Evolutionary conservation across 2,797 vertebrate genomes (phyloP), one percentile per base, ranked within the genome.

Genomic region (Tauraco hartlaubi): DNA sequence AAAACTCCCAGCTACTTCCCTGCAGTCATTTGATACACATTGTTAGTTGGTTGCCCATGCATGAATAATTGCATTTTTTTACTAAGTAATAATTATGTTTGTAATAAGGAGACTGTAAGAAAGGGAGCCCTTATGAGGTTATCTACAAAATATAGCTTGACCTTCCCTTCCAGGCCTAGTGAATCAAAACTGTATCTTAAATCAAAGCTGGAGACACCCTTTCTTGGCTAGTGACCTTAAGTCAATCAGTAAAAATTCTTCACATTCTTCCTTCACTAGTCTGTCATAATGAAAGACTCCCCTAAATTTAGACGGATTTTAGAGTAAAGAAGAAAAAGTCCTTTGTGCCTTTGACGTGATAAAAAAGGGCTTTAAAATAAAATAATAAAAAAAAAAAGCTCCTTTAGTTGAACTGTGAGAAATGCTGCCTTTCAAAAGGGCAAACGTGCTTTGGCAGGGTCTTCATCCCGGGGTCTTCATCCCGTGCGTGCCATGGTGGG

Each of bases 181-280:
- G 79, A 49, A 86, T 94, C 91, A 79, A 94, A 92, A 95, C 54
- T 74, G 2, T 66, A 52, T 83, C 80, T 88, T 77, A 77, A 52
- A 82, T 81, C 1, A 6, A 72, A 78, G 71, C 79, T 61, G 49
- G 67, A 94, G 92, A 58, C 66, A 54, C 49, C 33, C 81, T 73
- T 94, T 83, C 86, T 94, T 74, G 49, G 55, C 52, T 59, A 44
- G 59, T 94, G 95, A 94, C 88, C 78, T 77, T 75, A n/a, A 94
- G 88, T 81, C 91, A 78, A 35, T 77, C 80, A 69, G 46, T 66
- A 90, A 88, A 96, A 96, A 96, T 96, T 96, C 89, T 88, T 93
- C 6, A 44, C 93, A 94, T 97, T 48, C 81, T 96, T 96, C 43
- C n/a, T 61, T 62, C 76, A 62, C 43, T 72, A 64, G 63, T 61